Conservation (phyloP, 1,140 invertebrate species). For the Semibalanus balanoides region DNA sequence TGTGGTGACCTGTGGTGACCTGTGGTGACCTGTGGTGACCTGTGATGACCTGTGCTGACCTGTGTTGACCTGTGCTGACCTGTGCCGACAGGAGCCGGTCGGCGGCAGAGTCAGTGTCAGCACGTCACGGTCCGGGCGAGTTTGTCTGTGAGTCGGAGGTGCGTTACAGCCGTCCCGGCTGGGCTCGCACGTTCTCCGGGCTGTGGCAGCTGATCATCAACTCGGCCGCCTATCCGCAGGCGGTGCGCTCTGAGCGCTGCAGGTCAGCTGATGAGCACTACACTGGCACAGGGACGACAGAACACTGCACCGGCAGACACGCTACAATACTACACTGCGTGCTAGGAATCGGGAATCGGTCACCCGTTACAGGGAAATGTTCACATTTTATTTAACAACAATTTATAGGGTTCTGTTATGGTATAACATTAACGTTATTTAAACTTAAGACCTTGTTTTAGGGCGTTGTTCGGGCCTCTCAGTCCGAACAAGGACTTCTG, state of each 20-base stretch:
- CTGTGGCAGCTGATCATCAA: slow-evolving; percentile 35
- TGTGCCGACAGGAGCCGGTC: background rate
- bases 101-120: background rate
- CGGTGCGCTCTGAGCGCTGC: slow-evolving; percentile 32
- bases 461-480: too few species aligned
- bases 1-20: background rate
- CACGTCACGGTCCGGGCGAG: slow-evolving; percentile 25
- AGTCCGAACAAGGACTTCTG: too few species aligned
- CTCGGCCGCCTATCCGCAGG: slow-evolving; percentile 31
- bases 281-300: too few species aligned
- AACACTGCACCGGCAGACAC: too few species aligned
- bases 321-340: too few species aligned
- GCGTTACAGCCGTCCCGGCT: slow-evolving; percentile 30
- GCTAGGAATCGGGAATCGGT: too few species aligned
- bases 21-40: background rate
- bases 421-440: too few species aligned
- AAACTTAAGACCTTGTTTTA: too few species aligned
- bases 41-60: background rate
- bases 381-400: too few species aligned
- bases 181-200: slow-evolving; percentile 31
- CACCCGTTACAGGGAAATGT: too few species aligned
- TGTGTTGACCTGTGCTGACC: background rate
- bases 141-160: slow-evolving; percentile 34
- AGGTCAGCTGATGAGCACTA: slow-evolving; percentile 26
- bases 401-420: too few species aligned